Percentiles rank a stretch among this genome's conserved stretches.
Evolutionary conservation across 2,888 invertebrate species (phyloP).

Genomic region (Zhuqinia jingwanae): DNA sequence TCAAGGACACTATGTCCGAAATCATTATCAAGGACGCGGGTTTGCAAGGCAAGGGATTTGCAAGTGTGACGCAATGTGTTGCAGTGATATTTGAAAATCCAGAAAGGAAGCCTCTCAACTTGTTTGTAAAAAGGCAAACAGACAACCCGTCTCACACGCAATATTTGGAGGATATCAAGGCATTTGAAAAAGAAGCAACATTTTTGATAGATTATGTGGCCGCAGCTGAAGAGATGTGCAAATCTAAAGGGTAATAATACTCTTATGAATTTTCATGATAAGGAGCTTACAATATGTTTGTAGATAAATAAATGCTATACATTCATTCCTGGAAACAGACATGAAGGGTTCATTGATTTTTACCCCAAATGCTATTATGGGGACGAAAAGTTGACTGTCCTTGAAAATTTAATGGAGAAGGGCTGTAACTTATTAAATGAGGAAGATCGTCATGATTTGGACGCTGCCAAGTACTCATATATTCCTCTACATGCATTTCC

Average conservation of each 20-base stretch:
- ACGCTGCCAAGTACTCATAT: conserved; percentile 1
- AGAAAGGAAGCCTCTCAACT: conserved; percentile 22
- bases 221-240: conserved; percentile 52
- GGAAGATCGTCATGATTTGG: conserved; percentile 19
- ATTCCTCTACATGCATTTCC: no score
- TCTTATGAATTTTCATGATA: no score
- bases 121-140: conserved; percentile 57
- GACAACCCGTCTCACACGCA: conserved; percentile 7
- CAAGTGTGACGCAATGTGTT: conserved; percentile 24
- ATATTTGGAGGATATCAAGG: conserved; percentile 15
- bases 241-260: conserved; percentile 51
- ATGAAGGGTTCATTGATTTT: conserved; percentile 40
- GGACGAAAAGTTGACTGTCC: conserved; percentile 52
- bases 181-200: conserved; percentile 64
- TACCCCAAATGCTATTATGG: conserved; percentile 70
- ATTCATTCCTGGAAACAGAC: not conserved
- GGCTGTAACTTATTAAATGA: not conserved
- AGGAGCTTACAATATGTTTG: no score
- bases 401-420: conserved; percentile 40
- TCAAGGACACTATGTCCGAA: conserved; percentile 4
- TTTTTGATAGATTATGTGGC: conserved; percentile 62
- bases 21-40: conserved; percentile 29
- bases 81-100: conserved; percentile 52
- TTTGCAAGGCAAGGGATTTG: conserved; percentile 54
- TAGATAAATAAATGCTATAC: no score